phyloP scores from a whole-genome alignment of 2,888 invertebrate species.

The Thalpophila matura region DNA sequence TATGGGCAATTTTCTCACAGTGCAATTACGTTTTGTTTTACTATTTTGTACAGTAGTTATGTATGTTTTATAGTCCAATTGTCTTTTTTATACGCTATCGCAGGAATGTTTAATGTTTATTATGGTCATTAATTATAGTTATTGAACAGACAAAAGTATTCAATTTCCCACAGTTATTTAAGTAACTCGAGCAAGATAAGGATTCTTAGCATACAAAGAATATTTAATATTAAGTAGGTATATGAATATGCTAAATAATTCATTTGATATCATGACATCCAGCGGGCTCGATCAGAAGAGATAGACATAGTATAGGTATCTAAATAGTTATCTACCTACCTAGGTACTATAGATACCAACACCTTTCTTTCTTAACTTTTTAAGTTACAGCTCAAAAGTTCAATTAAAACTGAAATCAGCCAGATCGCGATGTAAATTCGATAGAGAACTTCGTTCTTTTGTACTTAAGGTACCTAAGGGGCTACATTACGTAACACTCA shows the following conservation, averaged over 20 bases:
- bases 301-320: neutral
- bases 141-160: slow-evolving; percentile 3
- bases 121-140: too few species aligned
- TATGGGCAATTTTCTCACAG: too few species aligned
- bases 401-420: neutral
- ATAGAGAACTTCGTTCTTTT: neutral
- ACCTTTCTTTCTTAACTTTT: too few species aligned
- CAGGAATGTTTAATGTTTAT: slow-evolving; percentile 1
- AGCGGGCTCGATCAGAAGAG: too few species aligned
- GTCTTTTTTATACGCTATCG: neutral
- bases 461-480: neutral
- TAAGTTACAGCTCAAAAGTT: neutral
- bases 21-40: too few species aligned
- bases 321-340: too few species aligned
- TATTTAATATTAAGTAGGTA: neutral
- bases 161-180: slow-evolving; percentile 8
- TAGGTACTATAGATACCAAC: too few species aligned
- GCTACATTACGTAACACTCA: slow-evolving; percentile 23
- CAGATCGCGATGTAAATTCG: neutral
- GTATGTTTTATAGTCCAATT: too few species aligned
- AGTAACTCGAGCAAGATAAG: slow-evolving; percentile 10
- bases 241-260: neutral
- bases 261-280: neutral
- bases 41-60: too few species aligned
- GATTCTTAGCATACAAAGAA: neutral